These are phyloP conservation scores for Teleiodes luculella DNA, from an alignment of 2,888 invertebrate genomes.

Conservation along the genomic window DNA sequence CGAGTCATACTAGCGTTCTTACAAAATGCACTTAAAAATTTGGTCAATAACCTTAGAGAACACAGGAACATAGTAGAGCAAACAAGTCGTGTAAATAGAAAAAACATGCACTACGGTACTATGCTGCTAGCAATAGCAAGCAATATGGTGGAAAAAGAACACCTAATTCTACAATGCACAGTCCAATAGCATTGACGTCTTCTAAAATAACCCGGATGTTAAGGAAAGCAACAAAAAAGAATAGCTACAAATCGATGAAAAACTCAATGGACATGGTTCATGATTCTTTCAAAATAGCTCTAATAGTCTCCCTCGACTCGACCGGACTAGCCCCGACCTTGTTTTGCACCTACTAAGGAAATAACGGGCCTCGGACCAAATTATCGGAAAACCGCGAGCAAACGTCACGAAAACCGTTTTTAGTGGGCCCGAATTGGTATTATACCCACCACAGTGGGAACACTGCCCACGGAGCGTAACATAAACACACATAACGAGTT, in stretches of 20 bases:
- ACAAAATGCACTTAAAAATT: conserved; percentile 44
- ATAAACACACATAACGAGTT: conserved; percentile 48
- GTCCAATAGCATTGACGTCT: background rate
- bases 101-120: conserved; percentile 17
- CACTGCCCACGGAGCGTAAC: conserved; percentile 49
- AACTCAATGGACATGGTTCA: conserved; percentile 10
- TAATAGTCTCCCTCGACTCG: conserved; percentile 8
- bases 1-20: background rate
- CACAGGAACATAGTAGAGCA: conserved; percentile 42
- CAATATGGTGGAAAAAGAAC: conserved; percentile 9
- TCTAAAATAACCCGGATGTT: background rate
- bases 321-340: conserved; percentile 15
- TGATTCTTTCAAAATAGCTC: conserved; percentile 8
- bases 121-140: background rate
- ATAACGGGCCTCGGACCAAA: conserved; percentile 63
- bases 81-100: conserved; percentile 51
- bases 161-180: conserved; percentile 7
- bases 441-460: conserved; percentile 47
- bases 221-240: conserved; percentile 1
- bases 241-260: conserved; percentile 3
- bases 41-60: conserved; percentile 66
- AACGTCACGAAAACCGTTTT: conserved; percentile 51
- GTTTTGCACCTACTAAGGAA: conserved; percentile 44
- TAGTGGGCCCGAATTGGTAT: conserved; percentile 47
- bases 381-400: conserved; percentile 58